phyloP scores from a whole-genome alignment of 2,888 invertebrate genomes.

The Drosophila melanosoma region DNA sequence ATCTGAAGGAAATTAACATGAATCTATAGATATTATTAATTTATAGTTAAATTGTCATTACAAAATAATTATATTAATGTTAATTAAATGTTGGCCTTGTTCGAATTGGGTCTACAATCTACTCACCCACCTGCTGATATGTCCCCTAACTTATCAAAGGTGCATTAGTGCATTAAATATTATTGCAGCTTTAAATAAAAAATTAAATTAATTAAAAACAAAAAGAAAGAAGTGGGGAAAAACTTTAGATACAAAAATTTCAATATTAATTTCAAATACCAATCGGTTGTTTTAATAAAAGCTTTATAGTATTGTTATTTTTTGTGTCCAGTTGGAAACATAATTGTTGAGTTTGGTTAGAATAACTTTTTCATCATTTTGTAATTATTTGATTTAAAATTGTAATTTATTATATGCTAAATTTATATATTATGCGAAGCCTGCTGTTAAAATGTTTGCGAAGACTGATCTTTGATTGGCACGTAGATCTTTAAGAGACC shows the following conservation, averaged over 20 bases:
- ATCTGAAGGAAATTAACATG: background rate
- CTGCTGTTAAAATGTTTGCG: background rate
- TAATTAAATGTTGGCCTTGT: background rate
- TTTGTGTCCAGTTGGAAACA: too few species aligned
- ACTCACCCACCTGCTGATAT: background rate
- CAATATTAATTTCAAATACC: too few species aligned
- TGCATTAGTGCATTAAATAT: too few species aligned
- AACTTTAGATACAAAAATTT: too few species aligned
- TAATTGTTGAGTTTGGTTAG: too few species aligned
- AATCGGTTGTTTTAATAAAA: too few species aligned
- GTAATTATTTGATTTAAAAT: background rate
- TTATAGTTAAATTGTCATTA: background rate
- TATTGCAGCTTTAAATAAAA: too few species aligned
- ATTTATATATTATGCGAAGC: background rate
- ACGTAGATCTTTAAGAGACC: slow-evolving; percentile 1
- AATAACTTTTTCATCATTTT: too few species aligned
- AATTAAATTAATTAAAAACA: too few species aligned
- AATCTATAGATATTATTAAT: background rate
- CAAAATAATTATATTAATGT: background rate
- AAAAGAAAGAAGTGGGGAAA: too few species aligned
- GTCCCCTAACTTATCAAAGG: background rate
- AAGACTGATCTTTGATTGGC: background rate
- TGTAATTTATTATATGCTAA: background rate
- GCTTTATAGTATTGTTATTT: too few species aligned
- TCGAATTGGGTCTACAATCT: background rate